Base-by-base conservation (phyloP, 2,888 invertebrate genomes). In the Matsumyia berberina region DNA sequence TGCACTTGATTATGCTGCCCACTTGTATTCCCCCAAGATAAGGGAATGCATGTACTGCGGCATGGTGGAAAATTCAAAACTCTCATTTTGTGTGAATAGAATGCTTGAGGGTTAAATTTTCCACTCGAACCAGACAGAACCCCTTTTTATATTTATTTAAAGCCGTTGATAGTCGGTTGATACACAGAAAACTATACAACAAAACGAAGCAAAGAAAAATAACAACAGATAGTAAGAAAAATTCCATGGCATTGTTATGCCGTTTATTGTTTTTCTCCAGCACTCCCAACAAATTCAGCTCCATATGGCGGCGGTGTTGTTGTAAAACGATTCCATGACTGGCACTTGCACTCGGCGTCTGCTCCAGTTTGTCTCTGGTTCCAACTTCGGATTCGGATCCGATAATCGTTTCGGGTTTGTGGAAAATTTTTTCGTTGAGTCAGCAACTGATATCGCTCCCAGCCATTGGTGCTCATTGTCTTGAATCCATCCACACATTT, bases 381-480 rank as follows among this genome's bases (percentile, higher is more conserved):
- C 42, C 60, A 70, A 49, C 12, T 31, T 57, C 58, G 19, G 35
- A 42, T 57, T 70, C 33, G 35, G 58, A 66, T 42, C 33, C 57
- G 58, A 58, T 70, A 76, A 66, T 70, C 51, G 12, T 12, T 64
- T 64, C 37, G 19, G 33, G 57, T 70, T 69, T 8, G 31, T 82
- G 81, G 81, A 82, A 82, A 82, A 64, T 82, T 82, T 82, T 58
- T 57, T 58, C n/a, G 15, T 66, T 73, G 44, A 60, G 51, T 67
- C 76, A 66, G 51, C 49, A 5, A 9, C 46, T 60, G 60, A 69
- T 77, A 69, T 69, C 53, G 17, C 60, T 19, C 8, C 8, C 11
- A 8, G 31, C 39, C 33, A 8, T 29, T 24, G 64, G 31, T 62
- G 2, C 39, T 69, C 15, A 44, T 69, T 69, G 33, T 46, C 19